Evolutionary conservation across 1,140 invertebrate species (phyloP), one percentile per base, ranked within the genome.

Genomic region (Bilobella aurantiaca): DNA sequence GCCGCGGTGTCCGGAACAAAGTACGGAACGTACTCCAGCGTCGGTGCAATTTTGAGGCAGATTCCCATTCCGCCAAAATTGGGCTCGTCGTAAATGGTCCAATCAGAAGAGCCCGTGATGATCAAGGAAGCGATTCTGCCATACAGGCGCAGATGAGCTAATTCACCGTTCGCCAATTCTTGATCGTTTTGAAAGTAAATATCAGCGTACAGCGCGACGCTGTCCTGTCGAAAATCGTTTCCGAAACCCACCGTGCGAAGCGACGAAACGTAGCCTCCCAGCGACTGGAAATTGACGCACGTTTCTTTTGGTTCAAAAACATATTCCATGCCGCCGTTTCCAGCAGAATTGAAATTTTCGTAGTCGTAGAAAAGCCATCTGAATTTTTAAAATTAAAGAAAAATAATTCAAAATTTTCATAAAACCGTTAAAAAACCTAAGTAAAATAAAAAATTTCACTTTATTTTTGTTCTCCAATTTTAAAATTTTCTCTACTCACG

Each of bases 351-450:
- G 67, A 62, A 74, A 32, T 70, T 25, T 18, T 23, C 12, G 23
- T 68, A 21, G 16, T 73, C 64, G 64, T 74, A 74, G 46, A 70
- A 73, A 1, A 74, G 34, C 74, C 73, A 74, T 49, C 74, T 74
- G 65, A 12, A 68, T 25, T 37, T 60, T n/a, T 56, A 60, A 59
- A 23, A n/a, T 46, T 29, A 8, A 25, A 29, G n/a, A n/a, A n/a
- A n/a, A n/a, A n/a, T n/a, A n/a, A n/a, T n/a, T n/a, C n/a, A n/a
- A n/a, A n/a, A n/a, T n/a, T n/a, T n/a, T n/a, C n/a, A n/a, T n/a
- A n/a, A n/a, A n/a, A n/a, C n/a, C n/a, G n/a, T n/a, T n/a, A n/a
- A n/a, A n/a, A n/a, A n/a, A n/a, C n/a, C n/a, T n/a, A n/a, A n/a
- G n/a, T n/a, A n/a, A n/a, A n/a, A 21, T 31, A 3, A 16, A 59